A percentile compares a stretch with the other conserved stretches of the same genome.
phyloP scores from a whole-genome alignment of 2,113 vertebrate species.

The Bothrops jararaca region DNA sequence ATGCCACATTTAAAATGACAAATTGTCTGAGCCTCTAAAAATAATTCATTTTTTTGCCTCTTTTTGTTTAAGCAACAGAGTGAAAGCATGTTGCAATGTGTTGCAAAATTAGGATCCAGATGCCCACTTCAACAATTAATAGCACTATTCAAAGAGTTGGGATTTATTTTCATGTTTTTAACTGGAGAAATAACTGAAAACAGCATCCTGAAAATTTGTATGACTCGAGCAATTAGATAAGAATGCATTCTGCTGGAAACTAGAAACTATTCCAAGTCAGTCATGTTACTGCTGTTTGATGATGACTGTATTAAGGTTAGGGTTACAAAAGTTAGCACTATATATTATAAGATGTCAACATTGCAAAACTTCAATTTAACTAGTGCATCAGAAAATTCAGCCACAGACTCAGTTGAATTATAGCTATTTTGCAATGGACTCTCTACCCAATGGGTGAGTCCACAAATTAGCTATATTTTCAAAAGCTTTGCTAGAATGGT shows the following conservation, averaged over 20 bases:
- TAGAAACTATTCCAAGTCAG: neutral
- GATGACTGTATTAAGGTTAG: neutral
- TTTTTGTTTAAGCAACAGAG: constrained; percentile 33
- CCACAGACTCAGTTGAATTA: neutral
- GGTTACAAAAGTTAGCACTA: fast-evolving
- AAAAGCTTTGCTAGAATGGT: neutral
- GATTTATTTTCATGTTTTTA: constrained; percentile 39
- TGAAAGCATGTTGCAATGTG: constrained; percentile 16
- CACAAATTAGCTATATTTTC: fast-evolving
- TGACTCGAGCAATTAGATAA: constrained; percentile 19
- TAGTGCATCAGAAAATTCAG: neutral
- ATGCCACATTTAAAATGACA: neutral
- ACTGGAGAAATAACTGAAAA: constrained; percentile 21
- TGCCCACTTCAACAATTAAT: neutral
- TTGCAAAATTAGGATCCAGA: constrained; percentile 29
- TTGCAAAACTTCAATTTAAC: neutral
- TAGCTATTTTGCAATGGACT: neutral
- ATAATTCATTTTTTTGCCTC: constrained; percentile 41
- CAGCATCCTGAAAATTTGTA: constrained; percentile 19
- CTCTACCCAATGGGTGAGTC: fast-evolving
- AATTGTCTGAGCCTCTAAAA: constrained; percentile 24
- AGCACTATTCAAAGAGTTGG: constrained; percentile 2
- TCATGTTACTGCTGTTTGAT: neutral
- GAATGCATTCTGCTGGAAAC: constrained; percentile 22
- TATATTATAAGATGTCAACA: neutral